phyloP scores from a whole-genome alignment of 2,888 invertebrate species.

The Mystacides longicornis region DNA sequence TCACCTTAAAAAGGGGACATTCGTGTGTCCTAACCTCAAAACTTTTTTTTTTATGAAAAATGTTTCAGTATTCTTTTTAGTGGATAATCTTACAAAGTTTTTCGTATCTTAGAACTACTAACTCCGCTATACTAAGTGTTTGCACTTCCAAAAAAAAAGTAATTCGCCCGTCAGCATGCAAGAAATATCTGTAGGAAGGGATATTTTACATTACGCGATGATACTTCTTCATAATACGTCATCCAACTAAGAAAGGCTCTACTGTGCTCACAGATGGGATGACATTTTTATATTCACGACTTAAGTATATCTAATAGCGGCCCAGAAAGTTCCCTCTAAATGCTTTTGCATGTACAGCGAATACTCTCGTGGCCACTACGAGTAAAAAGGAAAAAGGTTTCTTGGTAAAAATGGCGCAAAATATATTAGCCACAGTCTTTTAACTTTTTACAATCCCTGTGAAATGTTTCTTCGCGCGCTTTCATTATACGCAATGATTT shows the following conservation, averaged over 20 bases:
- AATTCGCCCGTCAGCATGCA: too few relatives aligned
- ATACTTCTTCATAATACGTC: too few relatives aligned
- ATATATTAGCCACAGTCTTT: neutral
- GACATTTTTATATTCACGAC: conserved; percentile 13
- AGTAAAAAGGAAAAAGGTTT: conserved; percentile 1
- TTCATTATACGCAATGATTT: conserved; percentile 1
- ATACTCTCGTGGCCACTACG: conserved; percentile 3
- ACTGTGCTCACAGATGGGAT: conserved; percentile 7
- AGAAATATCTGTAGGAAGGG: too few relatives aligned
- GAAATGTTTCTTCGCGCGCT: neutral
- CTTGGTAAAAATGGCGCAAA: neutral
- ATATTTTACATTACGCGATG: too few relatives aligned
- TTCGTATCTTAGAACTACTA: too few relatives aligned
- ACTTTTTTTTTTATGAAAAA: too few relatives aligned
- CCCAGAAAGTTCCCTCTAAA: conserved; percentile 4
- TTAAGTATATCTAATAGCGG: conserved; percentile 2
- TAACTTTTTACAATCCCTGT: neutral
- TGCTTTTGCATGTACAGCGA: conserved; percentile 6
- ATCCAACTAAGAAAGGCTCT: conserved; percentile 3
- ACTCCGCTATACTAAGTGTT: too few relatives aligned
- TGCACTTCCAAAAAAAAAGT: too few relatives aligned
- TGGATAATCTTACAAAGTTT: too few relatives aligned
- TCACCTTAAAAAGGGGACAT: too few relatives aligned
- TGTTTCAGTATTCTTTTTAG: too few relatives aligned
- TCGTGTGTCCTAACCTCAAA: too few relatives aligned